Conservation (phyloP, 35 echinoderm and acorn worm species). For the Ophiothrix spiculata region DNA sequence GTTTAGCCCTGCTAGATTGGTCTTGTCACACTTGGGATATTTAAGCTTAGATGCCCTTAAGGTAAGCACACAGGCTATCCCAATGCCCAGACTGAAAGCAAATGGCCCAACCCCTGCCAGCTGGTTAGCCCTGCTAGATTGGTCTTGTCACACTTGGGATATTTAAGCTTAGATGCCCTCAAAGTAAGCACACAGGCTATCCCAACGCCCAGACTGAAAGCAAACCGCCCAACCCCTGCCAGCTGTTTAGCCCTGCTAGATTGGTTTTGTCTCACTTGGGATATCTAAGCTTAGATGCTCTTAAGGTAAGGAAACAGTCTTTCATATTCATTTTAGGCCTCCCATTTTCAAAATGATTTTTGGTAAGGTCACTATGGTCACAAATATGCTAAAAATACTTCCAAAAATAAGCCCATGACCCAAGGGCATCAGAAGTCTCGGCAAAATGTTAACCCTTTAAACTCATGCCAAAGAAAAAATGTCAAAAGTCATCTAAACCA, state of each 20-base stretch:
- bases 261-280: conserved; percentile 79
- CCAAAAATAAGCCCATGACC: no score
- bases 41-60: conserved; percentile 66
- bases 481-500: no score
- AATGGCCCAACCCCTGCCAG: conserved; percentile 67
- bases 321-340: no score
- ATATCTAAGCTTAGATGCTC: conserved; percentile 67
- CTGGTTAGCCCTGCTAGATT: conserved; percentile 81
- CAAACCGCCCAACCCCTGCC: no score
- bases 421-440: no score
- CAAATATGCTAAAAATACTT: no score
- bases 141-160: conserved; percentile 81
- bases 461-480: no score
- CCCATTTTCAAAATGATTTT: no score
- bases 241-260: conserved; percentile 76
- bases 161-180: conserved; percentile 64
- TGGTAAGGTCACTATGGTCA: no score
- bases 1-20: conserved; percentile 73
- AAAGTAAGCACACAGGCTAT: conserved; percentile 52
- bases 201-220: no score
- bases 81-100: conserved; percentile 80
- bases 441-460: no score
- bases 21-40: conserved; percentile 86
- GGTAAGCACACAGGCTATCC: conserved; percentile 66
- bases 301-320: no score